Conservation (phyloP, 2,113 vertebrate species). For the Hypomesus transpacificus region DNA sequence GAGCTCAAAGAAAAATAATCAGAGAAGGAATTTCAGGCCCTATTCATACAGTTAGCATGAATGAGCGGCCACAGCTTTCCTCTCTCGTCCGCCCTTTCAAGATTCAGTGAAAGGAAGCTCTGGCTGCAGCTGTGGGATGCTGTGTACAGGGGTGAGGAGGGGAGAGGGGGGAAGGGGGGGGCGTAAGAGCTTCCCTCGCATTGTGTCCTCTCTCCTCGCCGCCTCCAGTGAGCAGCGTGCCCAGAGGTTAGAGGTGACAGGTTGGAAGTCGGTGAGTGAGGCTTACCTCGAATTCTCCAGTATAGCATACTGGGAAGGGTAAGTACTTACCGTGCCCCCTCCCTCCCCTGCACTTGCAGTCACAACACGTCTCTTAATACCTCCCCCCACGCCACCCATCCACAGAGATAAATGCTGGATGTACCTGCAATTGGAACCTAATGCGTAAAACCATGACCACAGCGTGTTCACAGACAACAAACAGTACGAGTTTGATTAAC, state of each 20-base stretch:
- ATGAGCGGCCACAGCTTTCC: constrained; percentile 31
- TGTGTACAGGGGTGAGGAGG: constrained; percentile 20
- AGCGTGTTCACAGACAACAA: too few relatives aligned
- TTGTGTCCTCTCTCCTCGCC: constrained; percentile 37
- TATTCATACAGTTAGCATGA: neutral
- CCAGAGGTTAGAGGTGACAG: constrained; percentile 11
- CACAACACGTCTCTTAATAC: neutral
- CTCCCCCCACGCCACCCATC: neutral
- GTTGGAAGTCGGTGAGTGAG: neutral
- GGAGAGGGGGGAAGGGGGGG: constrained; percentile 15
- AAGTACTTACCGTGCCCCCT: constrained; percentile 1
- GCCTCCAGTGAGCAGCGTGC: constrained; percentile 44
- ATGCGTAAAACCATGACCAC: too few relatives aligned
- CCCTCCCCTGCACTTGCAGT: neutral
- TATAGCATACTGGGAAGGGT: neutral
- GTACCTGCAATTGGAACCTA: too few relatives aligned
- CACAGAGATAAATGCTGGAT: too few relatives aligned
- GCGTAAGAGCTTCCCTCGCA: constrained; percentile 54
- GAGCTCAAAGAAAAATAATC: neutral
- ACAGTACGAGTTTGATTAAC: too few relatives aligned
- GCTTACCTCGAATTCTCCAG: constrained; percentile 10
- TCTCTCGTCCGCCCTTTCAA: constrained; percentile 14
- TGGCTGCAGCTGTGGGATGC: constrained; percentile 56
- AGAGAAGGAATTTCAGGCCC: neutral
- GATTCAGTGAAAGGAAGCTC: constrained; percentile 31